Evolutionary conservation across 2,797 vertebrate species (phyloP), one percentile per base, ranked within the genome.

Genomic region (Cichlasoma orientale): DNA sequence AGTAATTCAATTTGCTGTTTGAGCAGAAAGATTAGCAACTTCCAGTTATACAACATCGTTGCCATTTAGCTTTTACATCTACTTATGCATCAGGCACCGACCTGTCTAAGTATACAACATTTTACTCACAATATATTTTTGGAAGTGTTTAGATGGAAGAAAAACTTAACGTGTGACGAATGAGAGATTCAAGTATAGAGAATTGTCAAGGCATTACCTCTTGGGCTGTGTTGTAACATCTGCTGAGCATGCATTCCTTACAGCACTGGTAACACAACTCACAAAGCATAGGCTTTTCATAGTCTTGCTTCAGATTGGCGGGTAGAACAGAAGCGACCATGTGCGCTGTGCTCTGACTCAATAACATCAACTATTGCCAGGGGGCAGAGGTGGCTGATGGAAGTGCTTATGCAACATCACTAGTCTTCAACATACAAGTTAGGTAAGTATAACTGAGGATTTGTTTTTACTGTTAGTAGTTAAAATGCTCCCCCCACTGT

Each of bases 401-500:
- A 94, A 95, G 86, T 72, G 55, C 76, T 95, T 94, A 92, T 90
- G 89, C 88, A 95, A 94, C 92, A 86, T 79, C 82, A 61, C 82
- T 74, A 59, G 59, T 89, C 71, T 82, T 88, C 25, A 86, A 66
- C 81, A 75, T 78, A 66, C 10, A 78, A 77, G 70, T 85, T 3
- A 82, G 55, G 58, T 84, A 74, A 85, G 85, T 69, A 83, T 59
- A 23, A 56, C 81, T 58, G 25, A 56, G 36, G 9, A 36, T 66
- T 50, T 41, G 36, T 21, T 77, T 33, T 56, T 16, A 44, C 4
- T 47, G 61, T 47, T 7, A 63, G 10, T 44, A 1, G 59, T 6
- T 11, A 25, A 44, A 14, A 44, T 44, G 21, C 59, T 5, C 0
- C 36, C 36, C 21, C 38, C 38, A 63, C 59, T 25, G 59, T 18